Evolutionary conservation across 2,113 vertebrate species (phyloP), one percentile per base, ranked within the genome.

Genomic region (Colius striatus): DNA sequence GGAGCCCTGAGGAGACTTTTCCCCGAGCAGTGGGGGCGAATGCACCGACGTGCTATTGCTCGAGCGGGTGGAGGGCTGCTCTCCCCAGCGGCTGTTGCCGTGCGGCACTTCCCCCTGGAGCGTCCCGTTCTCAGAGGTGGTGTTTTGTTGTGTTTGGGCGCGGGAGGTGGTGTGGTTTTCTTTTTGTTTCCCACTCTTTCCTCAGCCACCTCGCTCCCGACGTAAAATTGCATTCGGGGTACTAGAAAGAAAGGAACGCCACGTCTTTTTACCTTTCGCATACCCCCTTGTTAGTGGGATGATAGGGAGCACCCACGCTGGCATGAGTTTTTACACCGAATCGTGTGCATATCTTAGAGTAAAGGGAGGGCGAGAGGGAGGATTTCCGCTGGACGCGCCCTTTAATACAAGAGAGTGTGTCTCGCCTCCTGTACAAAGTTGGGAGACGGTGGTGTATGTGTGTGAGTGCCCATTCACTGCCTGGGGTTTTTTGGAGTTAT

Each of bases 251-350:
- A 13, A 16, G 36, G 10, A 32, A 0, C 13, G 61, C 87, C 70
- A 0, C 58, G n/a, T 18, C 17, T 45, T 16, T 6, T 2, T 15
- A 0, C 4, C 11, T 20, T 29, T 9, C 17, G 18, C 50, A 7
- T 62, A 0, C 11, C 74, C 20, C 21, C 26, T 13, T 11, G 21
- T 1, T 32, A 2, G 51, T 1, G 61, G 54, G 68, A 20, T 1
- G 54, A 3, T 5, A 81, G 38, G 51, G 45, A 4, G 8, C 1
- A 0, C 3, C 16, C 2, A 0, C 61, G 19, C 61, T 5, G 61
- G 21, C 16, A 0, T 2, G 27, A 11, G 71, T 15, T 16, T 12
- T 11, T 17, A 0, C 36, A 0, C 25, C 4, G 32, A 32, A 3
- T 25, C 22, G 16, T 8, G 26, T 41, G 4, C 13, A 67, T 61